Evolutionary conservation across 1,140 invertebrate species (phyloP), one percentile per base, ranked within the genome.

Genomic region (Heterodera carotae): DNA sequence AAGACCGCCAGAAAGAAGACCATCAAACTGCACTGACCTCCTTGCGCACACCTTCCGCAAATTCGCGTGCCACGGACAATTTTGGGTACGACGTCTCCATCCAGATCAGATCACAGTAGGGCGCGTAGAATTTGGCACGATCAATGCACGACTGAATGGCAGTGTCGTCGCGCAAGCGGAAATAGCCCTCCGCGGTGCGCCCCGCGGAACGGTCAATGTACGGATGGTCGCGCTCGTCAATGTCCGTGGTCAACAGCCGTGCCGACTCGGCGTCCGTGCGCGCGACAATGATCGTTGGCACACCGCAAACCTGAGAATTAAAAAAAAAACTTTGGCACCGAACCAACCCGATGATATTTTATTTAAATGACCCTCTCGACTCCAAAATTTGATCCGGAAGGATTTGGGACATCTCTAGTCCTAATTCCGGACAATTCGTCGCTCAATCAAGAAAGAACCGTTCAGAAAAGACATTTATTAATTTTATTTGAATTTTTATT

Each of bases 91-190:
- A 88, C 8, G 88, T 89, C 76, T 89, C 88, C 83, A 89, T 89
- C 88, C 88, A 89, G n/a, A 89, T 80, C 29, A 89, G 79, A 80
- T 89, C 88, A 77, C 78, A 85, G 73, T 86, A 88, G 18, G 88
- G 88, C 39, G 88, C 88, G 75, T 89, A 89, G 27, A 78, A 77
- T 25, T 89, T 82, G 22, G 85, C 88, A 53, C 88, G 83, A 25
- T 81, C 81, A 43, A 88, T 83, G 33, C 88, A 88, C 27, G 88
- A 83, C 53, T 89, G 80, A 31, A 83, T 62, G 25, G 85, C 86
- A 59, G 81, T 86, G 15, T 76, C 78, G 36, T 86, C 86, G 60
- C 85, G 80, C 10, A 86, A 78, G 64, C 70, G 36, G 59, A 78
- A 88, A 81, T 87, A 88, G n/a, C 88, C 88, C 81, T 88, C 88